Evolutionary conservation across 1,140 invertebrate genomes (phyloP).

Genomic region (Drosophila persimilis): DNA sequence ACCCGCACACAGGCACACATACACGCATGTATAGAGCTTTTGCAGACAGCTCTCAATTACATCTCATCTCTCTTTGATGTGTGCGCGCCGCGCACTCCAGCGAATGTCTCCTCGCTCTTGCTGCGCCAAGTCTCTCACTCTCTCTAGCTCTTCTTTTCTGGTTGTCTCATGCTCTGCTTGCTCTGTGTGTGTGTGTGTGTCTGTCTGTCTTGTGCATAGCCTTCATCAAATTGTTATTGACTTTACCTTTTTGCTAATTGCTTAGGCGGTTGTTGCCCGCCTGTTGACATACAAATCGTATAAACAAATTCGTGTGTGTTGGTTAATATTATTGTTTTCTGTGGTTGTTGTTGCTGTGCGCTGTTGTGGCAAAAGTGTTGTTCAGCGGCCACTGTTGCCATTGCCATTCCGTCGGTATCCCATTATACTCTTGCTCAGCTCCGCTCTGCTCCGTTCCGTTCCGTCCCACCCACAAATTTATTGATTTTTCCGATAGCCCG

Average conservation of each 20-base stretch:
- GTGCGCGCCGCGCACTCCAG: too few relatives aligned
- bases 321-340: slow-evolving; percentile 22
- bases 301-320: slow-evolving; percentile 25
- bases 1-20: slow-evolving; percentile 18
- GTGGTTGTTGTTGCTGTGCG: slow-evolving; percentile 3
- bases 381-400: too few relatives aligned
- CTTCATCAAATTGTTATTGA: slow-evolving; percentile 25
- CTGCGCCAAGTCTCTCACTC: slow-evolving; percentile 14
- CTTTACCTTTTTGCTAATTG: slow-evolving; percentile 36
- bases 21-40: background rate
- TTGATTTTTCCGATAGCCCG: slow-evolving; percentile 66
- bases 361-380: too few relatives aligned
- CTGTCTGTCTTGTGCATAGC: slow-evolving; percentile 1
- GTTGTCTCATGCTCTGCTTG: background rate
- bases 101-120: background rate
- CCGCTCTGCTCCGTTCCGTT: slow-evolving; percentile 16
- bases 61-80: slow-evolving; percentile 10
- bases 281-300: slow-evolving; percentile 15
- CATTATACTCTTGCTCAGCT: slow-evolving; percentile 16
- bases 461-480: slow-evolving; percentile 35
- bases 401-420: too few relatives aligned
- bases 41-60: slow-evolving; percentile 5
- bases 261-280: background rate
- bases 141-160: slow-evolving; percentile 6
- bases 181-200: background rate